Evolutionary conservation across 2,888 invertebrate genomes (phyloP).

Genomic region (Tanypteryx hageni): DNA sequence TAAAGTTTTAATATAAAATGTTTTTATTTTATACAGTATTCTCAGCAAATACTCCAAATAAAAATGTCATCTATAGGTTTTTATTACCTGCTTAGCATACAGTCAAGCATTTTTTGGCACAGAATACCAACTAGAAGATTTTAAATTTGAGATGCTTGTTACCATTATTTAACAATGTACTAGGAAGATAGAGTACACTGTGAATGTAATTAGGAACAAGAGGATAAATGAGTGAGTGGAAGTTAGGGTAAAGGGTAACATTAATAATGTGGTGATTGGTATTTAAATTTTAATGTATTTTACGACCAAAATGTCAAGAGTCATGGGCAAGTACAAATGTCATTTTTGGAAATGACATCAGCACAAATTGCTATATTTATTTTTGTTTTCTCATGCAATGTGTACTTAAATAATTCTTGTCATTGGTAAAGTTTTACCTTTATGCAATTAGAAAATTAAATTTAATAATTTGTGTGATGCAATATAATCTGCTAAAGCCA

Average conservation of each 20-base stretch:
- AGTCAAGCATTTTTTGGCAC: slow-evolving; percentile 57
- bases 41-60: slow-evolving; percentile 19
- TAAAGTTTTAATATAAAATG: slow-evolving; percentile 24
- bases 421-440: slow-evolving; percentile 16
- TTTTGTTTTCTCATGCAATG: slow-evolving; percentile 45
- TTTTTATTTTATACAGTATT: slow-evolving; percentile 53
- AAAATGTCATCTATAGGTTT: background rate
- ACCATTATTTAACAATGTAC: slow-evolving; percentile 18
- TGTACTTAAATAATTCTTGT: slow-evolving; percentile 46
- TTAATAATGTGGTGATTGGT: slow-evolving; percentile 49
- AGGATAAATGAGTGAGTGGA: slow-evolving; percentile 35
- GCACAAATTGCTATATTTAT: slow-evolving; percentile 61
- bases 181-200: background rate
- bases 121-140: background rate
- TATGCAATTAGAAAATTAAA: slow-evolving; percentile 37
- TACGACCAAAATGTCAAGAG: slow-evolving; percentile 49
- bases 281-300: slow-evolving; percentile 51
- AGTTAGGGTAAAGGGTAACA: slow-evolving; percentile 41
- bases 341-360: slow-evolving; percentile 40
- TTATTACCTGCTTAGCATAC: background rate
- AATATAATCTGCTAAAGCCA: slow-evolving; percentile 20
- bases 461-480: slow-evolving; percentile 17
- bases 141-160: slow-evolving; percentile 18
- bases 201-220: slow-evolving; percentile 23
- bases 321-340: slow-evolving; percentile 61